phyloP scores from a whole-genome alignment of 2,797 vertebrate species.

The Syncerus caffer region DNA sequence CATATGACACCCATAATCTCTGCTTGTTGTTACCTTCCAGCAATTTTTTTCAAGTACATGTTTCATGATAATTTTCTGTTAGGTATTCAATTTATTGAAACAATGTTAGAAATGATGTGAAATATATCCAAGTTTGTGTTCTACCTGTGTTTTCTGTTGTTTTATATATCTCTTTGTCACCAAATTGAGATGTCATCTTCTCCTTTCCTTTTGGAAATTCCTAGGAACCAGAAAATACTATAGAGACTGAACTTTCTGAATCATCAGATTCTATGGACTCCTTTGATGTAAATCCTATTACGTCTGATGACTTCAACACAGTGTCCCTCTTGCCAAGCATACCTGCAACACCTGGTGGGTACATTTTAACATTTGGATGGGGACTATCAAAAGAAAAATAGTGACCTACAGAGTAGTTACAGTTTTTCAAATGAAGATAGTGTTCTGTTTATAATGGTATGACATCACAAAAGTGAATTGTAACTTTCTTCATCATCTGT shows the following conservation, averaged over 20 bases:
- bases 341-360: constrained; percentile 56
- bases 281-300: constrained; percentile 57
- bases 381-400: not conserved
- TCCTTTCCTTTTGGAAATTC: constrained; percentile 82
- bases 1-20: not conserved
- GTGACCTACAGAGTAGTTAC: not conserved
- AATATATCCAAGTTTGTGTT: not conserved
- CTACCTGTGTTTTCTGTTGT: not conserved
- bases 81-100: not conserved
- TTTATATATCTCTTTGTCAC: not conserved
- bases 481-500: not conserved
- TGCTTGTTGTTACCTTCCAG: not conserved
- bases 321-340: constrained; percentile 83
- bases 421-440: not conserved
- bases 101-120: not conserved
- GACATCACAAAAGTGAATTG: not conserved
- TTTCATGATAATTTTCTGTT: not conserved
- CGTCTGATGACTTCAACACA: constrained; percentile 86
- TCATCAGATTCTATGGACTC: not conserved
- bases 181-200: constrained; percentile 1
- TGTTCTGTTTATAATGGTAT: not conserved
- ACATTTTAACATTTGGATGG: not conserved
- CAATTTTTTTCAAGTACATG: not conserved
- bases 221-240: constrained; percentile 75
- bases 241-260: constrained; percentile 79